Evolutionary conservation across 2,888 invertebrate genomes (phyloP).

Genomic region (Tenthredo scrophulariae): DNA sequence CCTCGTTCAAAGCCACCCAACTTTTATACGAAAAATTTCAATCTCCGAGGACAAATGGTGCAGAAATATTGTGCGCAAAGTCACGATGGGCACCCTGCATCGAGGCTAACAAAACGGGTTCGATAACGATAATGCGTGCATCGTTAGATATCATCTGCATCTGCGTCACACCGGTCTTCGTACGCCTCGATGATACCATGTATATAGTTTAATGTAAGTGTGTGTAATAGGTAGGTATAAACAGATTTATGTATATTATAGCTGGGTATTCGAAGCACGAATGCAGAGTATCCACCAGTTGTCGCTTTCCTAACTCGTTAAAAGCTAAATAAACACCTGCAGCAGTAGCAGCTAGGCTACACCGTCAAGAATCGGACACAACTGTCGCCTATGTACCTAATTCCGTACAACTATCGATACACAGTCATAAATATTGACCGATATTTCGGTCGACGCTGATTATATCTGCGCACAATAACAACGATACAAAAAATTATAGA

Average conservation of each 20-base stretch:
- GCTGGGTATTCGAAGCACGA: background rate
- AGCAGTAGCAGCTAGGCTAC: background rate
- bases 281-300: background rate
- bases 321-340: constrained; percentile 33
- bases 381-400: background rate
- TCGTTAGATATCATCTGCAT: constrained; percentile 9
- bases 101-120: too few relatives aligned
- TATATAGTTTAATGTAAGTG: background rate
- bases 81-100: too few relatives aligned
- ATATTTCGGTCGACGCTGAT: background rate
- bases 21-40: background rate
- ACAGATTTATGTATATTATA: constrained; percentile 5
- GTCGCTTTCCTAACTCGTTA: constrained; percentile 34
- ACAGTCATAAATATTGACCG: background rate
- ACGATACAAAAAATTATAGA: background rate
- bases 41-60: background rate
- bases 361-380: background rate
- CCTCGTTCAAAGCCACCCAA: background rate
- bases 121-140: background rate
- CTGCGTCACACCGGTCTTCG: background rate
- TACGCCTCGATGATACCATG: background rate
- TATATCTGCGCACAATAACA: background rate
- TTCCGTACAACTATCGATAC: background rate
- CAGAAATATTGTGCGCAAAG: background rate
- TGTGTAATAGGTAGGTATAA: constrained; percentile 16